These are phyloP conservation scores for Zygothrica quintamaculata DNA, from an alignment of 2,888 invertebrate species.

Conservation along the genomic window DNA sequence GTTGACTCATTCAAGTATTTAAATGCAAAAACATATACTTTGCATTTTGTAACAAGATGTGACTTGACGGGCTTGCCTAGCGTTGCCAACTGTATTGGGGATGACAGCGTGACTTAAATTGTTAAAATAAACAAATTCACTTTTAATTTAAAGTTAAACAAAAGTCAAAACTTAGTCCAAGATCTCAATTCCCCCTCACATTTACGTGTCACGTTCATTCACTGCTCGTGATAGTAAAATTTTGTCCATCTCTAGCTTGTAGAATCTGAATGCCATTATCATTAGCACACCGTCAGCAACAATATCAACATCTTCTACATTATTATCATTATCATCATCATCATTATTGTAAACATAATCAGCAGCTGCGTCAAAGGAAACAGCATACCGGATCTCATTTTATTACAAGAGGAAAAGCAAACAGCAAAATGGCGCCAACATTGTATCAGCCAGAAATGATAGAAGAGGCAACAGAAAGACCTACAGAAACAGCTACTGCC, in stretches of 20 bases:
- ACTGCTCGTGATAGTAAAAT: too few species aligned
- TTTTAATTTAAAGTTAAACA: too few species aligned
- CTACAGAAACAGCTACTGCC: background rate
- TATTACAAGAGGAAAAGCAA: constrained; percentile 80
- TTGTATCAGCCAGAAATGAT: constrained; percentile 48
- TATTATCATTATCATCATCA: constrained; percentile 20
- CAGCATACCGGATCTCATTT: constrained; percentile 73
- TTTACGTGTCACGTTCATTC: too few species aligned
- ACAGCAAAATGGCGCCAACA: constrained; percentile 81
- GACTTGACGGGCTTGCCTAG: background rate
- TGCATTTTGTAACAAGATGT: constrained; percentile 33
- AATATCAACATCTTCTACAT: constrained; percentile 26
- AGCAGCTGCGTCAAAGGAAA: constrained; percentile 51
- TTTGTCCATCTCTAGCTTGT: background rate
- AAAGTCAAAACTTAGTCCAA: too few species aligned
- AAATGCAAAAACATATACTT: constrained; percentile 59
- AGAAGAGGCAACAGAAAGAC: constrained; percentile 16
- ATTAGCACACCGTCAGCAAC: constrained; percentile 50
- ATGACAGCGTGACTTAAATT: background rate
- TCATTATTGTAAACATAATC: constrained; percentile 5
- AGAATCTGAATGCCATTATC: constrained; percentile 67
- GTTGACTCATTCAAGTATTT: constrained; percentile 63
- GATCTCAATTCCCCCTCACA: too few species aligned
- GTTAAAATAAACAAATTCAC: too few species aligned
- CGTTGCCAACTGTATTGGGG: constrained; percentile 9